Evolutionary conservation across 1,140 invertebrate genomes (phyloP), one percentile per base, ranked within the genome.

Genomic region (Notospermus geniculatus): DNA sequence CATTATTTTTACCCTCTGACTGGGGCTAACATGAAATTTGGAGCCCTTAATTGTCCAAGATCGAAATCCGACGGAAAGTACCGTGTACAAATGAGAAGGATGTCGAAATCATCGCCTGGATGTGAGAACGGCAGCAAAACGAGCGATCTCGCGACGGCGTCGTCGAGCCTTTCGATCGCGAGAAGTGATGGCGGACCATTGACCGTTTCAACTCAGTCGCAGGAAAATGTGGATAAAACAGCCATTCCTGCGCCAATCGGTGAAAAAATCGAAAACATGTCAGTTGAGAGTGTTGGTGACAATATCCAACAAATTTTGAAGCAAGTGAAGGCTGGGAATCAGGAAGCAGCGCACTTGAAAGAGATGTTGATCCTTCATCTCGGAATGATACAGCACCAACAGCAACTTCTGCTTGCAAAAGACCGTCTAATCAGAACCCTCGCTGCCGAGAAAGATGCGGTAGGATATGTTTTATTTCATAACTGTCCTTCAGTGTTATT

Each of bases 301-400:
- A 22, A 25, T 41, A 57, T 25, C 39, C 29, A 43, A 36, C 32
- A 39, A 32, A 57, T 29, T 27, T n/a, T 27, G 11, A 59, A 52
- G 36, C 36, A 46, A 19, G 19, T 23, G 17, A 59, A 50, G 25
- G 57, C 43, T 29, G 57, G 46, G 1, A 36, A 46, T 53, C 30
- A 60, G 27, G 32, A 63, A 53, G 13, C 46, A 76, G 80, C 19
- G 79, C 83, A 66, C 80, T 81, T 88, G 23, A 88, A 88, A 78
- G 86, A 88, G 67, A 81, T 89, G 71, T 72, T 88, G 59, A 74
- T 89, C n/a, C 76, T 88, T n/a, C 87, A 90, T 76, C 78, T 89
- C 57, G 88, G 89, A 75, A 74, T 89, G 36, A 88, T 89, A 69
- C 88, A 89, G 77, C 87, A 89, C 71, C 88, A 89, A 71, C 87